Evolutionary conservation across 2,888 invertebrate species (phyloP), one percentile per base, ranked within the genome.

Genomic region (Pterostichus madidus): DNA sequence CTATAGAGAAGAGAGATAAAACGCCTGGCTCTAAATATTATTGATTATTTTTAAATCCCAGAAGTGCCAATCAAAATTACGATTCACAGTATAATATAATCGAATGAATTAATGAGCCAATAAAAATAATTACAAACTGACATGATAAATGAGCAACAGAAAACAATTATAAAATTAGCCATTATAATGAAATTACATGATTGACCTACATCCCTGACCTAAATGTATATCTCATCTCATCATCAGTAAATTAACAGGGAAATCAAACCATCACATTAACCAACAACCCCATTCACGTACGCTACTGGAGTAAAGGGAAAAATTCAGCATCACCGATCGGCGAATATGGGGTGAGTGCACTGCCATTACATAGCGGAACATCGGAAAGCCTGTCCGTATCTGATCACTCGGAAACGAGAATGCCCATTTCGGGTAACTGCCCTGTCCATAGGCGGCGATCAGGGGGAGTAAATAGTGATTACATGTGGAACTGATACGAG

Each of bases 401-500:
- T 80, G 80, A 80, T 80, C 80, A 68, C 52, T 11, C 68, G 80
- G 80, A 80, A 79, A 71, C 68, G 68, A 61, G 31, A 32, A 68
- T 24, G 35, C 31, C 68, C 80, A 80, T 80, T 80, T 32, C 80
- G 80, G 68, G 32, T 80, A 80, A 68, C 80, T 80, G 80, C 32
- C 52, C 80, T 6, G 52, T 32, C 31, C 80, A 68, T 32, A 64
- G 64, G 64, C 64, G 64, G 44, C 78, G 64, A 35, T 32, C 78
- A 44, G 61, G 64, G 59, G 64, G 35, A 49, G 35, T 85, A 84
- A 79, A 85, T 83, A 84, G 83, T 85, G 85, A 85, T 85, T 85
- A 85, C 85, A 84, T 78, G 83, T 83, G 84, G 84, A 82, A 84
- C 84, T 84, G 84, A 83, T 83, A 49, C 83, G 83, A 82, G 84